Conservation (phyloP, 2,113 vertebrate genomes). For the Charina bottae region DNA sequence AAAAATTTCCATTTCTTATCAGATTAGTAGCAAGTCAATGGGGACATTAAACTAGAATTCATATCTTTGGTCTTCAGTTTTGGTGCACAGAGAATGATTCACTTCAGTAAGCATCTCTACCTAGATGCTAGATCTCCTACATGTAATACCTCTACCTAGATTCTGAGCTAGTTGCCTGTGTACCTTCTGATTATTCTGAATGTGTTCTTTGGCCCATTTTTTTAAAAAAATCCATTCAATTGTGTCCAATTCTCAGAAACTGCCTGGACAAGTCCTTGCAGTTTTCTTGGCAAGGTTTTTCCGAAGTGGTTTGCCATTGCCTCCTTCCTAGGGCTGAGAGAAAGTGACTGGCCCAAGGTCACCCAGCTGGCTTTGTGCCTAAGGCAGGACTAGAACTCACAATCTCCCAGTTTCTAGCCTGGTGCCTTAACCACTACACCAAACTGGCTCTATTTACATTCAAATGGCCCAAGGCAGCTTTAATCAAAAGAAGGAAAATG, state of each 20-base stretch:
- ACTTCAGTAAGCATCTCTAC: neutral
- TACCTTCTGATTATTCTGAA: neutral
- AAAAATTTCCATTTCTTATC: neutral
- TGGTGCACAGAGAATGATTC: neutral
- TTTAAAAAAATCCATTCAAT: too few relatives aligned
- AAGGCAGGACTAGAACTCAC: too few relatives aligned
- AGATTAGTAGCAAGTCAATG: neutral
- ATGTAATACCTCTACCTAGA: neutral
- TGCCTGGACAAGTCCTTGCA: too few relatives aligned
- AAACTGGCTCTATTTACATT: neutral
- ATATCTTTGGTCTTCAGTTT: neutral
- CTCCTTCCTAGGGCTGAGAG: too few relatives aligned
- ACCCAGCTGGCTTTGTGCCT: too few relatives aligned
- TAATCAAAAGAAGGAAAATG: neutral
- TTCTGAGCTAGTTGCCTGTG: slow-evolving; percentile 4
- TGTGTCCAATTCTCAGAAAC: too few relatives aligned
- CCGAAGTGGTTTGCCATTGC: too few relatives aligned
- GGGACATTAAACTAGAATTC: neutral
- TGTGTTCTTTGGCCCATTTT: neutral
- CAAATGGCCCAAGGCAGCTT: neutral
- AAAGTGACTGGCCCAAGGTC: too few relatives aligned
- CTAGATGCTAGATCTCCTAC: neutral
- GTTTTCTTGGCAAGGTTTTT: too few relatives aligned
- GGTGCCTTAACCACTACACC: too few relatives aligned
- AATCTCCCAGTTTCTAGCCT: too few relatives aligned